phyloP scores from a whole-genome alignment of 1,140 invertebrate genomes.

The Fopius arisanus region DNA sequence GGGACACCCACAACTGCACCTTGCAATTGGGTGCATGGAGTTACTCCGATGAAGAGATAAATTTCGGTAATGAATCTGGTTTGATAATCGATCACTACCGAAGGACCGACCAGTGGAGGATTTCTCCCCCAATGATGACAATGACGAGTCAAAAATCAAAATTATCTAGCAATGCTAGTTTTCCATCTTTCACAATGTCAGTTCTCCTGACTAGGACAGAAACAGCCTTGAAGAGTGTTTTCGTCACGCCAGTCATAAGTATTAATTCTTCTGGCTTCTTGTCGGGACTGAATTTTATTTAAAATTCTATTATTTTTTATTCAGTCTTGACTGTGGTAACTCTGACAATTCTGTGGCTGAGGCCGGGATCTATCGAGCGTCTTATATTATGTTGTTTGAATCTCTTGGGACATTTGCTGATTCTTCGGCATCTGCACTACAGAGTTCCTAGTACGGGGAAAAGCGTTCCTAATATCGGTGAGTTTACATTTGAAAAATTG shows the following conservation, averaged over 20 bases:
- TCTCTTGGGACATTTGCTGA: conserved; percentile 62
- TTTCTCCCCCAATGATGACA: conserved; percentile 51
- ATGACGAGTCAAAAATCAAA: conserved; percentile 38
- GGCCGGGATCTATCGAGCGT: conserved; percentile 58
- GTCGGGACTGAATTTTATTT: not conserved
- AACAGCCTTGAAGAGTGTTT: conserved; percentile 8
- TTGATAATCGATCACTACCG: conserved; percentile 40
- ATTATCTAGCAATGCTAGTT: conserved; percentile 47
- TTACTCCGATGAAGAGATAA: conserved; percentile 66
- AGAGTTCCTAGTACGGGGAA: conserved; percentile 56
- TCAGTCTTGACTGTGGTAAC: conserved; percentile 62
- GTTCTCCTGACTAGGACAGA: conserved; percentile 55
- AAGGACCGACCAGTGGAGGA: conserved; percentile 57
- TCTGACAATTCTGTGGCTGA: conserved; percentile 59
- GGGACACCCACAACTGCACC: conserved; percentile 52
- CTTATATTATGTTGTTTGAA: conserved; percentile 59
- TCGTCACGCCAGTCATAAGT: conserved; percentile 18
- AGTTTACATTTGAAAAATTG: not conserved
- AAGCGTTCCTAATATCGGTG: conserved; percentile 29
- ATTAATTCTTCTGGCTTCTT: not conserved
- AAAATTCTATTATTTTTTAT: conserved; percentile 33
- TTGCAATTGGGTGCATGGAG: conserved; percentile 63
- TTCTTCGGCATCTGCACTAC: conserved; percentile 58
- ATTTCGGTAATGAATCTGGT: conserved; percentile 45
- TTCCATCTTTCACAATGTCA: conserved; percentile 52